Evolutionary conservation across 2,797 vertebrate species (phyloP), one percentile per base, ranked within the genome.

Genomic region (Pogoniulus pusillus): DNA sequence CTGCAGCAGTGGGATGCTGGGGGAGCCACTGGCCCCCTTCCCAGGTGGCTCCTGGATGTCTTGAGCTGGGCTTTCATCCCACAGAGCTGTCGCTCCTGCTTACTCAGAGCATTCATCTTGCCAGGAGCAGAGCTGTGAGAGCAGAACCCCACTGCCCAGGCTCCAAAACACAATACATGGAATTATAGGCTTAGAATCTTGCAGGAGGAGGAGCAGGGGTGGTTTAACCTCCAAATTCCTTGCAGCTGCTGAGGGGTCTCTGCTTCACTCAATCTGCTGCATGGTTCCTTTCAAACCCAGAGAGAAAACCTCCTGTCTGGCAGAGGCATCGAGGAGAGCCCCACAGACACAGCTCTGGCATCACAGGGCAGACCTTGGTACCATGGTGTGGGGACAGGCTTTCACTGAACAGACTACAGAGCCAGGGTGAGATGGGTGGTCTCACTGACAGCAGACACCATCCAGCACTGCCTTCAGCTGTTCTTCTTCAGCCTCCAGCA

Each of bases 41-140:
- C 55, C 24, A 59, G 29, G 32, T 18, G 32, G 41, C 59, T 85
- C 18, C 45, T 30, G 84, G 86, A 35, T 45, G 54, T n/a, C 10
- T 39, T 3, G 4, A 43, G 53, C 41, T 2, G 5, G 53, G 59
- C 16, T 89, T 54, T 51, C 8, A 5, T 43, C 73, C 66, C 60
- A 30, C 11, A 13, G 51, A 57, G 82, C 93, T 80, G 63, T 69
- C 45, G 30, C 41, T 91, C 77, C 84, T 16, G 4, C 72, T 90
- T n/a, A 58, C 63, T 29, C 68, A 32, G 83, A 63, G 86, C 85
- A 87, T 90, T 58, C 39, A 90, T 83, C 78, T 24, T 49, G 18
- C 68, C 77, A 39, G 37, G 41, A 75, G 66, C 55, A 37, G 84
- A 68, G 57, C 72, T 55, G 43, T 1, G 5, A 24, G 20, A 64